A percentile compares a stretch with the other conserved stretches of the same genome.
Evolutionary conservation across 2,888 invertebrate species (phyloP).

Genomic region (Mystacides longicornis): DNA sequence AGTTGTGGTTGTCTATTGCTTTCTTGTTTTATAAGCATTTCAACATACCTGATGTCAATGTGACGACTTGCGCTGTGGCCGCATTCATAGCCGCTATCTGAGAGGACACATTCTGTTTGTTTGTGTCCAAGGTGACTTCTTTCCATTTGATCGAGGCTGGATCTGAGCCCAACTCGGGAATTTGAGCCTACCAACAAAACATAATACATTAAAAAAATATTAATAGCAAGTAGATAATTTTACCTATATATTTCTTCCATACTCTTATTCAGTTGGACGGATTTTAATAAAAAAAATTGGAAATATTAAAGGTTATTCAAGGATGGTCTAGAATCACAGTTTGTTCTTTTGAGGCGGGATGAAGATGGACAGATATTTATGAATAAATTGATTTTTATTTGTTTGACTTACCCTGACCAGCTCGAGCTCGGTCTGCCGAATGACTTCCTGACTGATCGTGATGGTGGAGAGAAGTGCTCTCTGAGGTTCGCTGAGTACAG

Average conservation of each 20-base stretch:
- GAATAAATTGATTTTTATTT: too few relatives aligned
- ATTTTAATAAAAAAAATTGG: too few relatives aligned
- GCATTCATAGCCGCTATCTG: slow-evolving; percentile 99
- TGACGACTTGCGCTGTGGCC: slow-evolving; percentile 95
- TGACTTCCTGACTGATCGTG: slow-evolving; percentile 79
- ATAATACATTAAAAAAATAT: too few relatives aligned
- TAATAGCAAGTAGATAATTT: too few relatives aligned
- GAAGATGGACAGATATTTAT: too few relatives aligned
- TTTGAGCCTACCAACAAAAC: slow-evolving; percentile 3
- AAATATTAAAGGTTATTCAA: too few relatives aligned
- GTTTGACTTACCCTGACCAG: slow-evolving; percentile 48
- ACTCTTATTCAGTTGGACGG: too few relatives aligned
- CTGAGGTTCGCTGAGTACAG: slow-evolving; percentile 84
- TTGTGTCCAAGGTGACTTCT: slow-evolving; percentile 87
- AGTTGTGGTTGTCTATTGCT: too few relatives aligned
- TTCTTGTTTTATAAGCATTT: too few relatives aligned
- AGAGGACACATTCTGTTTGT: slow-evolving; percentile 92
- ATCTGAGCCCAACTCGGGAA: slow-evolving; percentile 73
- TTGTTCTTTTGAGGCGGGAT: too few relatives aligned
- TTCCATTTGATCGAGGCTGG: slow-evolving; percentile 88
- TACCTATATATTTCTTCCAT: too few relatives aligned
- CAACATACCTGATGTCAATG: slow-evolving; percentile 63
- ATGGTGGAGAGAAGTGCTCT: slow-evolving; percentile 88
- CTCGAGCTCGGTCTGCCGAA: slow-evolving; percentile 78
- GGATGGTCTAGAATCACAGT: too few relatives aligned